phyloP scores from a whole-genome alignment of 2,113 vertebrate genomes.

The Antechinus flavipes region DNA sequence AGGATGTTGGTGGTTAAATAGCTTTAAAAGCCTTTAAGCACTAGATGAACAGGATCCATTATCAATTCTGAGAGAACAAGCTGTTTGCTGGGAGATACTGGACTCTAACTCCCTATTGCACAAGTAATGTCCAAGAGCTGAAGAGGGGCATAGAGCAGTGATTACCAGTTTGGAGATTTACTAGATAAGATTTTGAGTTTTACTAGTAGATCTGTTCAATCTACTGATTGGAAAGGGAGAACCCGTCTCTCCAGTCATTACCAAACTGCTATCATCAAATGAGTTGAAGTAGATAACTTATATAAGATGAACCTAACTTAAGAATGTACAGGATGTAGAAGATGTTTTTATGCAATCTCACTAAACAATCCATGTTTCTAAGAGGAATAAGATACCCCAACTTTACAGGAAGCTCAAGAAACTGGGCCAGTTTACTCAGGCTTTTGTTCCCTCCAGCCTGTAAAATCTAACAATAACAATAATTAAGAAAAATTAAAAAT shows the following conservation, averaged over 20 bases:
- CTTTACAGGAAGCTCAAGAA: conserved; percentile 22
- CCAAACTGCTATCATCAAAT: background rate
- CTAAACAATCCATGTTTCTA: background rate
- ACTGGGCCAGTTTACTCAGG: background rate
- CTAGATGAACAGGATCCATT: background rate
- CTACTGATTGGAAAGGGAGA: background rate
- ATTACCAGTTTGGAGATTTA: background rate
- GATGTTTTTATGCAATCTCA: background rate
- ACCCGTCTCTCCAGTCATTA: conserved; percentile 1
- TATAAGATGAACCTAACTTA: conserved; percentile 9
- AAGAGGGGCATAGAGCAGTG: background rate
- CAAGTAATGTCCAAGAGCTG: background rate
- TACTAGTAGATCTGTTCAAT: conserved; percentile 1
- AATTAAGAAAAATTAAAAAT: background rate
- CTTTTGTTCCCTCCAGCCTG: background rate
- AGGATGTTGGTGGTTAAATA: background rate
- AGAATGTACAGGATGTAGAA: background rate
- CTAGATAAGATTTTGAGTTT: background rate
- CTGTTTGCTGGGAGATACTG: conserved; percentile 7
- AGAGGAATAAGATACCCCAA: conserved; percentile 4
- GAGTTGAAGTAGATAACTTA: conserved; percentile 13
- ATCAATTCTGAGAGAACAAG: conserved; percentile 18
- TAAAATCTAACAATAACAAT: background rate
- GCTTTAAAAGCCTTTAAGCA: background rate
- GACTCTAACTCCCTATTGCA: background rate